phyloP scores from a whole-genome alignment of 2,797 vertebrate species.

The Onychomys leucogaster region DNA sequence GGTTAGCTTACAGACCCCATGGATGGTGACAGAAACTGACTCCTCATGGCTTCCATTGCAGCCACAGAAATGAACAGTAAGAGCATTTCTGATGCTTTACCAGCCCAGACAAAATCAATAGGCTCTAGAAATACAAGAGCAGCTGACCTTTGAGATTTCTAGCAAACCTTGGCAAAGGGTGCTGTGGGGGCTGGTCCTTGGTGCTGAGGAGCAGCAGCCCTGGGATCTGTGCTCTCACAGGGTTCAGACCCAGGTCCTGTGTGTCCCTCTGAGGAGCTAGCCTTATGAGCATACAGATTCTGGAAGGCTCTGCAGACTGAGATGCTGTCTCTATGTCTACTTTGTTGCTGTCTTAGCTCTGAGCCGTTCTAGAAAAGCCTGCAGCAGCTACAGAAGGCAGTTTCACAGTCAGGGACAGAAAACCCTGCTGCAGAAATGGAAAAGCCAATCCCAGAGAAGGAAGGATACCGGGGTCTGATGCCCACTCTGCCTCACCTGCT shows the following conservation, averaged over 20 bases:
- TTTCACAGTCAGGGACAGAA: too few relatives aligned
- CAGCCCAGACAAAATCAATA: conserved; percentile 69
- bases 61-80: background rate
- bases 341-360: background rate
- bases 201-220: too few relatives aligned
- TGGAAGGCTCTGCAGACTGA: fast-evolving
- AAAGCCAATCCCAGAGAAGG: background rate
- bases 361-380: background rate
- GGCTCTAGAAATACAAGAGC: conserved; percentile 47
- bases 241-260: too few relatives aligned
- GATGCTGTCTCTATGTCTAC: background rate
- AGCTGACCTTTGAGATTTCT: conserved; percentile 72
- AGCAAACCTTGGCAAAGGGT: conserved; percentile 47
- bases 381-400: background rate
- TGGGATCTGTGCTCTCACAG: background rate
- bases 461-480: too few relatives aligned
- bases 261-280: fast-evolving
- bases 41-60: background rate
- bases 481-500: background rate
- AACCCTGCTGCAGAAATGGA: background rate
- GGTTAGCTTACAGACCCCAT: fast-evolving
- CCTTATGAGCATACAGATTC: fast-evolving
- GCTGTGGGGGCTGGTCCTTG: background rate
- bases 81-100: background rate
- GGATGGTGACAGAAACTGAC: fast-evolving